Base-by-base conservation (phyloP, 2,888 invertebrate species). In the Netelia fuscicornis region DNA sequence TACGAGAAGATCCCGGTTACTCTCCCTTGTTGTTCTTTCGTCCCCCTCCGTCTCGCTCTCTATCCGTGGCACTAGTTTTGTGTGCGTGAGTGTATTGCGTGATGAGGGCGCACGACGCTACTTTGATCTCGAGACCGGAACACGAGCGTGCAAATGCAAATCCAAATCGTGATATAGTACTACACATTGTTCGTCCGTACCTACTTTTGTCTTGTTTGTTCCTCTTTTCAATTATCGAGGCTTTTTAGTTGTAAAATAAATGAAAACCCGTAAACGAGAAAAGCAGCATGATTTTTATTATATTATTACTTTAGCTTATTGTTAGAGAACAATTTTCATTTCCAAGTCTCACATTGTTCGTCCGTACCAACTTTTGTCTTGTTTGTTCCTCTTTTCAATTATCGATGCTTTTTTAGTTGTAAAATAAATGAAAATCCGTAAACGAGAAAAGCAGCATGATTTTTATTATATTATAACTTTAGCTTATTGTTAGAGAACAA, bases 21-120 rank as follows among this genome's bases (percentile, higher is more conserved):
- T 58, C 58, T 56, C 67, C 56, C 56, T 42, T 11, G 11, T 20
- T 56, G 17, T 30, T 65, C 58, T 58, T 23, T 58, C 58, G n/a
- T 17, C n/a, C 20, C 9, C 67, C 1, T 20, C 44, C 48, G 23
- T n/a, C 30, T 54, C 67, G 23, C 37, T 65, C 10, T 65, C 65
- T 65, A 20, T 65, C 65, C 37, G 11, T 23, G 44, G 9, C 11
- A 42, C n/a, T 30, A 11, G 10, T 67, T 60, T 54, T 37, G 37
- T 62, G 42, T 68, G 64, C 65, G 37, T 56, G 30, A 60, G 78
- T 62, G 54, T 84, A 86, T 88, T 78, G 84, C 79, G 75, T 85
- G 83, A 83, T 76, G 84, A 78, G 83, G 77, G 84, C 82, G 85
- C 77, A 64, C 85, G 81, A 77, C 79, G 79, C 70, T 79, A 85